Percentiles rank a stretch among this genome's conserved stretches.
Evolutionary conservation across 2,888 invertebrate species (phyloP).

Genomic region (Boloria selene): DNA sequence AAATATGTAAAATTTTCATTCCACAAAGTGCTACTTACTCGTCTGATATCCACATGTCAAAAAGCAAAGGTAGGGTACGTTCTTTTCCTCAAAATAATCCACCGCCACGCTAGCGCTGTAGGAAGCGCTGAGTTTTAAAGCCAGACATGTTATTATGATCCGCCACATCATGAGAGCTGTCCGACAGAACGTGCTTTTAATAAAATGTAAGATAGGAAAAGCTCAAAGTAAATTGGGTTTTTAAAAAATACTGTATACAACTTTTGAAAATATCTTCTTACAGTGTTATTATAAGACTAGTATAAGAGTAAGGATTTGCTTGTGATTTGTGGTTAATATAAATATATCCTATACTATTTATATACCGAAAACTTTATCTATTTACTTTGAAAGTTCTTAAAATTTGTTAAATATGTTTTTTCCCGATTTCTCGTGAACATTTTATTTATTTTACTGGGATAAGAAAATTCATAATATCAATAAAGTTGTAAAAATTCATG

Average conservation of each 20-base stretch:
- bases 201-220: slow-evolving; percentile 13
- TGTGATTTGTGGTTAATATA: neutral
- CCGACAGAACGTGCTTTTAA: slow-evolving; percentile 3
- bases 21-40: slow-evolving; percentile 32
- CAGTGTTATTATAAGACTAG: too few species aligned
- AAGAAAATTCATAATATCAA: too few species aligned
- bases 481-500: too few species aligned
- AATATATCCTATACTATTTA: too few species aligned
- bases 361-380: too few species aligned
- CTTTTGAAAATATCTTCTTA: neutral
- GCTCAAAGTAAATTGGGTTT: slow-evolving; percentile 11
- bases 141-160: slow-evolving; percentile 7
- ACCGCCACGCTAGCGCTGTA: slow-evolving; percentile 30
- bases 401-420: too few species aligned
- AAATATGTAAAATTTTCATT: slow-evolving; percentile 7
- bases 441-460: too few species aligned
- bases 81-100: slow-evolving; percentile 54
- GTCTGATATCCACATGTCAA: slow-evolving; percentile 51
- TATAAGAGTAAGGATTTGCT: neutral
- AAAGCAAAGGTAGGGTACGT: slow-evolving; percentile 50
- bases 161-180: slow-evolving; percentile 11
- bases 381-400: too few species aligned
- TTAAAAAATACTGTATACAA: neutral
- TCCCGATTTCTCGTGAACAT: too few species aligned
- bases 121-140: neutral